Conservation (phyloP, 2,888 invertebrate genomes). For the Aquatica leii region DNA sequence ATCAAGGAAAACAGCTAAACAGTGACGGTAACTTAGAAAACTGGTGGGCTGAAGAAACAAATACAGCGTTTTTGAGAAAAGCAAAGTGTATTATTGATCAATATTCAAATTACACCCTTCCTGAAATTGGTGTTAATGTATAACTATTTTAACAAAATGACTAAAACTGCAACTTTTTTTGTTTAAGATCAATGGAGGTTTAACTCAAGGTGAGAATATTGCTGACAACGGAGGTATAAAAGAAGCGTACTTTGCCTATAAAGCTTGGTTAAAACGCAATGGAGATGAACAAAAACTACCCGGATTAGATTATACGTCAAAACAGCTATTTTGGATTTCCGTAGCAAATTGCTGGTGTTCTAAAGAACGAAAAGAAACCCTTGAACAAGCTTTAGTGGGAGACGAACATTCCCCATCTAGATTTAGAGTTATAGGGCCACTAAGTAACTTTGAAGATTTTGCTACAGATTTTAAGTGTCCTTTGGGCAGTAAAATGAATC, state of each 20-base stretch:
- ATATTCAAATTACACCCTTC: conserved; percentile 84
- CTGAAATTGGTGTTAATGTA: conserved; percentile 68
- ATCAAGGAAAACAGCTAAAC: conserved; percentile 17
- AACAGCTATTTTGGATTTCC: conserved; percentile 68
- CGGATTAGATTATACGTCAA: conserved; percentile 72
- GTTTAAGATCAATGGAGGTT: conserved; percentile 84
- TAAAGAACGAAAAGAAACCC: conserved; percentile 67
- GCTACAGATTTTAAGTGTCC: conserved; percentile 66
- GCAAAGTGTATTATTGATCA: conserved; percentile 88
- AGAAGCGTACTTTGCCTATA: conserved; percentile 61
- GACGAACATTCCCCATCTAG: conserved; percentile 74
- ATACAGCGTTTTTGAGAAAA: conserved; percentile 54
- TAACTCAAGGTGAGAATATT: conserved; percentile 87
- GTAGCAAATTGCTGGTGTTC: conserved; percentile 86
- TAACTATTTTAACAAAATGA: not conserved
- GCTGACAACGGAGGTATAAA: conserved; percentile 92
- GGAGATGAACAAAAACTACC: conserved; percentile 73
- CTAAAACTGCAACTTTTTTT: not conserved
- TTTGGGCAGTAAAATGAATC: conserved; percentile 64
- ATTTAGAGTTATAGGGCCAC: conserved; percentile 65
- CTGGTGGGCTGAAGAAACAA: conserved; percentile 26
- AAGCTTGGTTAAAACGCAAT: conserved; percentile 72
- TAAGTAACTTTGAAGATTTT: conserved; percentile 67
- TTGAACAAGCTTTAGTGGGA: conserved; percentile 77
- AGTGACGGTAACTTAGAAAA: conserved; percentile 18